These are phyloP conservation scores for Acanthopleura granulata DNA, from an alignment of 2,888 invertebrate species.

Conservation along the genomic window DNA sequence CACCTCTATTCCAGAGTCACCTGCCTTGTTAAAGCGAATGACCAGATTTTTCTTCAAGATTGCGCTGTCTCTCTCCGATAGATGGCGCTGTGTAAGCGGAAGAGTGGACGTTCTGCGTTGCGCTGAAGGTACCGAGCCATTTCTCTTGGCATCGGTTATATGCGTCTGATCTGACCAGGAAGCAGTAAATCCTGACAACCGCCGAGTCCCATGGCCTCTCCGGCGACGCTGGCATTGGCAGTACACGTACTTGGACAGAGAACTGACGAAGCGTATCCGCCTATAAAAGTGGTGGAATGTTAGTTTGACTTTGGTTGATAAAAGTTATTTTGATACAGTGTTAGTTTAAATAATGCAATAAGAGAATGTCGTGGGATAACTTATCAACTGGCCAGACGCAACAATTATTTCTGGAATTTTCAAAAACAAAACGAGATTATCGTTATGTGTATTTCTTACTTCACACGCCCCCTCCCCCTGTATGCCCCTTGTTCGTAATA, in stretches of 20 bases:
- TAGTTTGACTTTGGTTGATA: no score
- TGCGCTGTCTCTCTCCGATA: slow-evolving; percentile 16
- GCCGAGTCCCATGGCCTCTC: background rate
- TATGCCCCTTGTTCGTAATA: no score
- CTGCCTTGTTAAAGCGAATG: slow-evolving; percentile 13
- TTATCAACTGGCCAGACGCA: no score
- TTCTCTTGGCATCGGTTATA: background rate
- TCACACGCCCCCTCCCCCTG: no score
- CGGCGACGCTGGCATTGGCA: background rate
- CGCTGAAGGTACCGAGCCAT: background rate
- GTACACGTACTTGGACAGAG: slow-evolving; percentile 11
- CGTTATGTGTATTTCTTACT: no score
- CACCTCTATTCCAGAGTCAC: slow-evolving; percentile 12
- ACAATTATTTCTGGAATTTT: no score
- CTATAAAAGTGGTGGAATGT: background rate
- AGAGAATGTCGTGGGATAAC: no score
- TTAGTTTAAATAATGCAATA: no score
- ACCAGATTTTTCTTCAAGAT: slow-evolving; percentile 15
- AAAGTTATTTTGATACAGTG: no score
- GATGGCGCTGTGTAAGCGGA: slow-evolving; percentile 13
- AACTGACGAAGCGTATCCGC: slow-evolving; percentile 8
- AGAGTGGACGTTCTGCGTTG: slow-evolving; percentile 11
- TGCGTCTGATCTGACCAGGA: slow-evolving; percentile 18
- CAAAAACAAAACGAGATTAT: no score
- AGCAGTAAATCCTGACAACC: background rate